Conservation (phyloP, 2,797 vertebrate species). For the Falco peregrinus region DNA sequence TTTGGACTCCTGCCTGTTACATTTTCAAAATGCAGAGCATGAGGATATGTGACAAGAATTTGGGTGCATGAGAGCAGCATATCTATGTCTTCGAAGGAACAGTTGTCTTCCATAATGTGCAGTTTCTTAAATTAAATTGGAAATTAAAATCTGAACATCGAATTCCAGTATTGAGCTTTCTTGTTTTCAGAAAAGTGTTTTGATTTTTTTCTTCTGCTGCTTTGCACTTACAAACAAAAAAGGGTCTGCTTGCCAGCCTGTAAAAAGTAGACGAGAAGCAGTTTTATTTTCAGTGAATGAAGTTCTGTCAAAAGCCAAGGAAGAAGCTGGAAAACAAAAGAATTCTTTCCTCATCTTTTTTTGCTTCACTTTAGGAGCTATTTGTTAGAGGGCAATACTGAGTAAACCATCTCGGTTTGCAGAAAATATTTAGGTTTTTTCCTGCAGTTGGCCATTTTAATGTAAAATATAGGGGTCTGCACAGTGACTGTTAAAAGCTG, state of each 20-base stretch:
- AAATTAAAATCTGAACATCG: not conserved
- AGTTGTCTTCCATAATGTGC: not conserved
- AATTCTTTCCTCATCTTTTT: not conserved
- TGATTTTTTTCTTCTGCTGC: not conserved
- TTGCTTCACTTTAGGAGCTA: not conserved
- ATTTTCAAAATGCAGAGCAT: not conserved
- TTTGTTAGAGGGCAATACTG: not conserved
- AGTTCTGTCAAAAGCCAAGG: not conserved
- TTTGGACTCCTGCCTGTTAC: not conserved
- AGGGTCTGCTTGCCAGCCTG: not conserved
- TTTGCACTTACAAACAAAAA: not conserved
- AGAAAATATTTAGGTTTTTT: not conserved
- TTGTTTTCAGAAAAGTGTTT: not conserved
- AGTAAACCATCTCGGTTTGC: not conserved
- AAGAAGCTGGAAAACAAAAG: not conserved
- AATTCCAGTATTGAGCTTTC: not conserved
- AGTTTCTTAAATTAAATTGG: not conserved
- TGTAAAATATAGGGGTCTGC: not conserved
- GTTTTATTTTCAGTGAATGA: not conserved
- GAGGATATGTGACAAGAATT: not conserved
- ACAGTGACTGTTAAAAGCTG: not conserved
- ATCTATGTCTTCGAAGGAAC: not conserved
- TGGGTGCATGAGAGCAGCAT: not conserved
- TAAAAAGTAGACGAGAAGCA: not conserved
- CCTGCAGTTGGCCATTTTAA: not conserved